Percentiles rank a stretch among this genome's conserved stretches.
Conservation (phyloP, 23 tunicate genomes). For the Botrylloides violaceus region DNA sequence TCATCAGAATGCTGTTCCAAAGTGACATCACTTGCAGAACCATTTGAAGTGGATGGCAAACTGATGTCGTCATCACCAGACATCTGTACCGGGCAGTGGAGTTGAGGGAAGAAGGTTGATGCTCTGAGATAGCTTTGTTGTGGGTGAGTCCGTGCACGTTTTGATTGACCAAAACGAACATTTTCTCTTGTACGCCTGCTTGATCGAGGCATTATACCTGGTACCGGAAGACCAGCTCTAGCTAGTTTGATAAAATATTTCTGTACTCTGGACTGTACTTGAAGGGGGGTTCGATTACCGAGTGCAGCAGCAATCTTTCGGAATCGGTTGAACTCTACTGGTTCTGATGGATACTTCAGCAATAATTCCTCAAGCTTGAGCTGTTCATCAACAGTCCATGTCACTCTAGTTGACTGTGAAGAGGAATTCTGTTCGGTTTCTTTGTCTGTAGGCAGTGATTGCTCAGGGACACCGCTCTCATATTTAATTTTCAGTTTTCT, state of each 20-base stretch:
- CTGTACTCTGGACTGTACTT: slow-evolving; percentile 88
- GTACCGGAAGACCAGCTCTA: slow-evolving; percentile 73
- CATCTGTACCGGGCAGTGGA: slow-evolving; percentile 83
- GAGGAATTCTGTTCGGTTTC: background rate
- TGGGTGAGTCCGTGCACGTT: slow-evolving; percentile 61
- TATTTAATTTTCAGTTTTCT: slow-evolving; percentile 34
- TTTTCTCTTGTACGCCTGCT: slow-evolving; percentile 29
- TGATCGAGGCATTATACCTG: slow-evolving; percentile 74
- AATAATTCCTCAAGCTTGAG: slow-evolving; percentile 67
- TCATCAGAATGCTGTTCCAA: slow-evolving; percentile 34
- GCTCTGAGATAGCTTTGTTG: slow-evolving; percentile 49
- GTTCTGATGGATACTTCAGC: slow-evolving; percentile 70
- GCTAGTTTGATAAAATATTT: slow-evolving; percentile 84
- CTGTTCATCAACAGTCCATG: slow-evolving; percentile 84
- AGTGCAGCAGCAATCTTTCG: slow-evolving; percentile 83
- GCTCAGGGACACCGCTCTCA: slow-evolving; percentile 8
- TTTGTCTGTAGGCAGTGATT: background rate
- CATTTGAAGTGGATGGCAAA: background rate
- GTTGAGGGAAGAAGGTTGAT: slow-evolving; percentile 76
- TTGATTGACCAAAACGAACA: slow-evolving; percentile 6
- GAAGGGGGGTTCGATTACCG: slow-evolving; percentile 64
- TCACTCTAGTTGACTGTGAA: slow-evolving; percentile 42
- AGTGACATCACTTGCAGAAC: background rate
- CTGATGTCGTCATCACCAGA: slow-evolving; percentile 23
- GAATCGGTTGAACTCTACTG: slow-evolving; percentile 61